Evolutionary conservation across 2,113 vertebrate genomes (phyloP), one percentile per base, ranked within the genome.

Genomic region (Phrynosoma platyrhinos): DNA sequence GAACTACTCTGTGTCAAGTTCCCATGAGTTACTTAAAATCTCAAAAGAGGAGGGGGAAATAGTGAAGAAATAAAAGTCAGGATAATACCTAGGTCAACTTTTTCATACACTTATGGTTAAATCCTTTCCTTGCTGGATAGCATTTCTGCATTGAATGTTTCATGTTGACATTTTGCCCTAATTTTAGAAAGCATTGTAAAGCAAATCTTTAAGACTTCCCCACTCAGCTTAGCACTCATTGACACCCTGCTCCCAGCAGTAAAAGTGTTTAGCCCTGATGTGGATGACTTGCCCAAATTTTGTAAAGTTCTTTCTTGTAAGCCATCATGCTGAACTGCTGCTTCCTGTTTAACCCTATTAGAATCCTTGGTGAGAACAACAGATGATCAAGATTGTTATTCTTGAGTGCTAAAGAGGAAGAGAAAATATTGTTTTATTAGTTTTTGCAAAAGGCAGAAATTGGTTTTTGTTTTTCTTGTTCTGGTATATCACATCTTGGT

Each of bases 341-440:
- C 2, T 20, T 82, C 8, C 52, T 52, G 13, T 69, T 18, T 13
- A 88, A 88, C 74, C 6, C 0, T 88, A 83, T 25, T 40, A 78
- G 10, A 66, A 72, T 42, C 42, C 27, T 77, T 88, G 13, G 55
- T 1, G 58, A 78, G 27, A 86, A 55, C 14, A 84, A 76, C 83
- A 88, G 81, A 62, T 85, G 83, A 85, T 85, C 55, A 81, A 27
- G 71, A 85, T 55, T 89, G 84, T 89, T 85, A 85, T 89, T 89
- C 69, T 4, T 81, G 72, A 90, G 36, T 1, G 77, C 58, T 75
- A 86, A 81, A 86, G 36, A 91, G 81, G 87, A 20, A 32, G 27
- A 71, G 16, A 75, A 23, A 21, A 76, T 91, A 1, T 5, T 88
- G 6, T 16, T 66, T 78, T 83, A 78, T 79, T 72, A 36, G 79